Conservation (phyloP, 2,797 vertebrate genomes). For the Premnoplex brunnescens region DNA sequence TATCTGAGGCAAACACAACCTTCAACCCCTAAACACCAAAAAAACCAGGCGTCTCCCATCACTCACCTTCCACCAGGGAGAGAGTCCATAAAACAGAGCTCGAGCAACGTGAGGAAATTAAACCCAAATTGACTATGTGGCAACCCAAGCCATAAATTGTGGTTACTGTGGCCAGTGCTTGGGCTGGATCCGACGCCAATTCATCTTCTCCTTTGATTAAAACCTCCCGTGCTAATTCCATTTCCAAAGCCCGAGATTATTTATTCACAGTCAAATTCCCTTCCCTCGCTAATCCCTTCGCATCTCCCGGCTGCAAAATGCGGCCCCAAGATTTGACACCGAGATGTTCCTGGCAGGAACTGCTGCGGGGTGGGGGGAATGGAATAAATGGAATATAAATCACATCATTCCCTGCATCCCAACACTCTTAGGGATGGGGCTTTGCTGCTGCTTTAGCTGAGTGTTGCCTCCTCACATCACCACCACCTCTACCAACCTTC, state of each 20-base stretch:
- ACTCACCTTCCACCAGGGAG: constrained; percentile 65
- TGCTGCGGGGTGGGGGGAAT: not conserved
- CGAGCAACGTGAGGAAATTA: constrained; percentile 77
- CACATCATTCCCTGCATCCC: not conserved
- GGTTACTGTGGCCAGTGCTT: constrained; percentile 65
- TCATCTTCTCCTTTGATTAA: constrained; percentile 73
- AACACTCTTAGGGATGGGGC: accelerated
- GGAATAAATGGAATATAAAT: not conserved
- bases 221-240: constrained; percentile 67
- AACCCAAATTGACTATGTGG: constrained; percentile 88
- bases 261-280: constrained; percentile 81
- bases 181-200: constrained; percentile 74
- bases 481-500: accelerated
- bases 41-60: not conserved
- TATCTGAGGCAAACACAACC: not conserved
- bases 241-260: constrained; percentile 64
- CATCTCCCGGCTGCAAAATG: constrained; percentile 68
- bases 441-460: not conserved
- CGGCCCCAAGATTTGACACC: not conserved
- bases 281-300: constrained; percentile 77
- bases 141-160: constrained; percentile 84
- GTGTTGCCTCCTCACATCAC: not conserved
- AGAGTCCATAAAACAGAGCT: constrained; percentile 54
- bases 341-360: not conserved
- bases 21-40: not conserved